Evolutionary conservation across 2,888 invertebrate genomes (phyloP).

Genomic region (Mythimna loreyi): DNA sequence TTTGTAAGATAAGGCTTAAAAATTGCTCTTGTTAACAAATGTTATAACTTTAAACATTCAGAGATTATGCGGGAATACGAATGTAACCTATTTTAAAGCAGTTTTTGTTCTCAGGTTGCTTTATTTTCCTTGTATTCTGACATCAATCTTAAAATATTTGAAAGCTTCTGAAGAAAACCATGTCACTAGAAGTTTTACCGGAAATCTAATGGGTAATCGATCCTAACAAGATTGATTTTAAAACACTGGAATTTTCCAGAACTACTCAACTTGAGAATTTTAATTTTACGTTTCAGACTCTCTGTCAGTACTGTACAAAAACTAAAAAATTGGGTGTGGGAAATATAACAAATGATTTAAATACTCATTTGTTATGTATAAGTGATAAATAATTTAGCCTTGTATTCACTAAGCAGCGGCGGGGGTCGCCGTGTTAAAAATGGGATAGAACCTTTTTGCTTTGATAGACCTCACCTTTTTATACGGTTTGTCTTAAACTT

Average conservation of each 20-base stretch:
- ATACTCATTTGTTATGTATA: conserved; percentile 45
- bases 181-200: conserved; percentile 70
- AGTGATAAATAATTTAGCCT: conserved; percentile 33
- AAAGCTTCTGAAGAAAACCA: conserved; percentile 82
- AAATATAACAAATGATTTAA: conserved; percentile 52
- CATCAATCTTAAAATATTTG: conserved; percentile 81
- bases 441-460: not conserved
- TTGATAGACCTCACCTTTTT: not conserved
- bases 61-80: conserved; percentile 76
- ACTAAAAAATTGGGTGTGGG: conserved; percentile 38
- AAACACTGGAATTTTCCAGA: conserved; percentile 34
- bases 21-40: conserved; percentile 64
- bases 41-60: conserved; percentile 75
- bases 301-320: conserved; percentile 43
- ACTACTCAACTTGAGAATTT: conserved; percentile 31
- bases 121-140: conserved; percentile 72
- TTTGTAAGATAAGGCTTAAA: conserved; percentile 61
- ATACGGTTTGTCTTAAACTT: not conserved
- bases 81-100: conserved; percentile 52
- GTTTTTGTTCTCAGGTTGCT: conserved; percentile 44
- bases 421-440: not conserved
- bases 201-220: conserved; percentile 47
- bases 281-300: conserved; percentile 44
- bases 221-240: conserved; percentile 53
- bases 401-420: conserved; percentile 44